Evolutionary conservation across 1,140 invertebrate species (phyloP), one percentile per base, ranked within the genome.

Genomic region (Megalonaias nervosa): DNA sequence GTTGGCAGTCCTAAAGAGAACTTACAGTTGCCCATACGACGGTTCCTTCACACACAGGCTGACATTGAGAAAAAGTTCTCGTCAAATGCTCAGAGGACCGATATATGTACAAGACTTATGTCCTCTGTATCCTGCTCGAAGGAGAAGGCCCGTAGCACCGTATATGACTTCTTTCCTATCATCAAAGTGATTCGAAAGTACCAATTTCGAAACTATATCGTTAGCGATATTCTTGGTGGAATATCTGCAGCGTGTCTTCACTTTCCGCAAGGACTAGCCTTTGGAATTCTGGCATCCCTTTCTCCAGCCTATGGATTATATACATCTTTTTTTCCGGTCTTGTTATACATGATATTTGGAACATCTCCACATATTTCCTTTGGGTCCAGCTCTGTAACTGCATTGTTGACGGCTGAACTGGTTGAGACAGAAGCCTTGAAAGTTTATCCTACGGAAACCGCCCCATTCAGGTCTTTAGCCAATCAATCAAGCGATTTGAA

Each of bases 261-360:
- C 68, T 72, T 77, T 26, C 75, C 75, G 11, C 75, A 77, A 65
- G 75, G 69, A 19, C 17, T 77, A 12, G 75, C 61, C 14, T 77
- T 67, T 48, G 75, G 75, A 16, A 55, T 77, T 6, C 48, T 77
- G 16, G 69, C 75, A 13, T 77, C 75, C 19, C 70, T 77, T 19
- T 60, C 69, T 11, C 75, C 75, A n/a, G 75, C 72, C 17, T 26
- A 89, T 77, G 92, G 92, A 17, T 86, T 92, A 1, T 92, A 92
- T 77, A 91, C 89, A 11, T 89, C 91, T n/a, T 77, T 92, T 74
- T 92, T 92, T 80, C 91, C 92, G 13, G 84, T 89, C 1, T 61
- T 92, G 11, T 81, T 92, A n/a, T 92, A 92, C 82, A 86, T 88
- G 48, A 66, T 93, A 48, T 91, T 92, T 67, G 92, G 92, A 59